Evolutionary conservation across 2,888 invertebrate species (phyloP).

Genomic region (Polymixis flavicincta): DNA sequence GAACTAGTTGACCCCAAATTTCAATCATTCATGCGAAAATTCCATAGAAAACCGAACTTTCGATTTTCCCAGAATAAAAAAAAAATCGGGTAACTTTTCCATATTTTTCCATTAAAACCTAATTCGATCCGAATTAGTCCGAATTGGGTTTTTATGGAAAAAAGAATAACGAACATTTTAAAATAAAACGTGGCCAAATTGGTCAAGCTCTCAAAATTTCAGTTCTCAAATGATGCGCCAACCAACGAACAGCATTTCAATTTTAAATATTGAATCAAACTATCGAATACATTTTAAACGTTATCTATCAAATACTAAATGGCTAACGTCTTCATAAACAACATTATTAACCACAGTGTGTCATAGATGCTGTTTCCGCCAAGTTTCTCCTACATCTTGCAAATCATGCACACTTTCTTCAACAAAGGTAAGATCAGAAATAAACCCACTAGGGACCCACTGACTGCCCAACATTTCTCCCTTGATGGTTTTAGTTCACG

Average conservation of each 20-base stretch:
- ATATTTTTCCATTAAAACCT: not conserved
- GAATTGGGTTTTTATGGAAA: too few species aligned
- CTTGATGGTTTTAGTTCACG: not conserved
- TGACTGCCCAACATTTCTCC: not conserved
- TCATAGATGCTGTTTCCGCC: not conserved
- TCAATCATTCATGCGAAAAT: not conserved
- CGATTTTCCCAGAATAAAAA: not conserved
- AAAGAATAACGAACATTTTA: too few species aligned
- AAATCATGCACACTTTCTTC: not conserved
- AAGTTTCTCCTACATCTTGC: not conserved
- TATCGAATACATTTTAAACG: not conserved
- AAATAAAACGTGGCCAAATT: not conserved
- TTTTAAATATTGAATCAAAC: not conserved
- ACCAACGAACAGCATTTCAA: not conserved
- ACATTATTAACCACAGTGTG: not conserved
- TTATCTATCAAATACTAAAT: not conserved
- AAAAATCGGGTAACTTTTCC: too few species aligned
- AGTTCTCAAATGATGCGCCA: not conserved
- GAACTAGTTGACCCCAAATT: not conserved
- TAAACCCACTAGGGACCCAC: not conserved
- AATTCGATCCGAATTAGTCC: too few species aligned
- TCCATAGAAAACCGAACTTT: not conserved
- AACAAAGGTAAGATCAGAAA: not conserved
- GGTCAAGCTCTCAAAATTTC: not conserved
- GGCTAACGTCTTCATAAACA: not conserved